Percentiles rank a stretch among this genome's conserved stretches.
phyloP scores from a whole-genome alignment of 2,797 vertebrate genomes.

The Ptychadena robeensis region DNA sequence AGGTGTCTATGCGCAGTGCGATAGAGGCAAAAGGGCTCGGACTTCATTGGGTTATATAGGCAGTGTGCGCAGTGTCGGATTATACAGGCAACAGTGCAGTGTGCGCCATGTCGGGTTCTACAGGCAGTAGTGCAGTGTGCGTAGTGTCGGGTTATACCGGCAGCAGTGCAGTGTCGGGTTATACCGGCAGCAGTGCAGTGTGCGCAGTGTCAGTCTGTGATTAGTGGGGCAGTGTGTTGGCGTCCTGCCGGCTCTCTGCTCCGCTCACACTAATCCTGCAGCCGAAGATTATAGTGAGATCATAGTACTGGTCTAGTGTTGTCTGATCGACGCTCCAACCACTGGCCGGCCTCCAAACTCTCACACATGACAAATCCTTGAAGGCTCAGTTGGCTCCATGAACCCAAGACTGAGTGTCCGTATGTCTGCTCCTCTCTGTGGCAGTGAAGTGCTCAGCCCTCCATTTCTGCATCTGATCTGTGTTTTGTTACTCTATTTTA shows the following conservation, averaged over 20 bases:
- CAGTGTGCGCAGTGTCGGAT: background rate
- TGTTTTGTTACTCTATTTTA: too few species aligned
- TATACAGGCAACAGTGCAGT: constrained; percentile 72
- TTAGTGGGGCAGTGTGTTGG: too few species aligned
- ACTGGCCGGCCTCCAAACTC: constrained; percentile 80
- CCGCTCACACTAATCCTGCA: constrained; percentile 81
- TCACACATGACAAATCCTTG: constrained; percentile 65
- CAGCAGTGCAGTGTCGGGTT: too few species aligned
- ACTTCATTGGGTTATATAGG: background rate
- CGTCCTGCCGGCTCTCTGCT: constrained; percentile 77
- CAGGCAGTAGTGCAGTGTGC: constrained; percentile 80
- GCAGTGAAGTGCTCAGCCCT: too few species aligned
- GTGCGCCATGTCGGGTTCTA: constrained; percentile 85
- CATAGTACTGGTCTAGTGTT: constrained; percentile 95
- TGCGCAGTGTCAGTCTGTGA: too few species aligned
- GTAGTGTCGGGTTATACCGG: too few species aligned
- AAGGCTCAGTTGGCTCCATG: background rate
- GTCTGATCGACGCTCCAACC: constrained; percentile 76
- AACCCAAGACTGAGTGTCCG: too few species aligned
- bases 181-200: too few species aligned
- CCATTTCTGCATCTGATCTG: too few species aligned
- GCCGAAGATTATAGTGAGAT: constrained; percentile 88
- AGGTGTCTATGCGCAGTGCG: too few species aligned
- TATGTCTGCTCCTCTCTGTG: too few species aligned
- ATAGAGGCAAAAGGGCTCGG: too few species aligned